A percentile compares a stretch with the other conserved stretches of the same genome.
Conservation (phyloP, 2,797 vertebrate species). For the Diceros bicornis region DNA sequence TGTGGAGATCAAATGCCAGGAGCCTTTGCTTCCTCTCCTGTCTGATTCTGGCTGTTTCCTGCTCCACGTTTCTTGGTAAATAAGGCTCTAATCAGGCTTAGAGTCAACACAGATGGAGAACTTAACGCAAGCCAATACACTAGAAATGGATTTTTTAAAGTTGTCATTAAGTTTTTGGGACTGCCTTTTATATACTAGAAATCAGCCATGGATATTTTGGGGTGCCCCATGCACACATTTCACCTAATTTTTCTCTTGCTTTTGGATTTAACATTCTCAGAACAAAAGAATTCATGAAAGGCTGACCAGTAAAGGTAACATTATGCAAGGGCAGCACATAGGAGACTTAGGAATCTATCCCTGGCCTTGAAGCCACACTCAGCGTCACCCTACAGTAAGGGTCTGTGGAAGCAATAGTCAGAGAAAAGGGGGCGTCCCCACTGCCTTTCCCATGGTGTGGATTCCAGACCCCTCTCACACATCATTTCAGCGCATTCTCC, state of each 20-base stretch:
- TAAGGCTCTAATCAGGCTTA: background rate
- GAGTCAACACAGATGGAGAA: background rate
- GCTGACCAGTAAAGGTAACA: background rate
- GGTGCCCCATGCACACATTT: background rate
- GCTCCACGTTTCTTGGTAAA: background rate
- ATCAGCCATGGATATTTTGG: background rate
- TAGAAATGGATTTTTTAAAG: slow-evolving; percentile 22
- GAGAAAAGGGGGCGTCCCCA: background rate
- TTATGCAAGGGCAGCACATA: background rate
- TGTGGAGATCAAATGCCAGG: slow-evolving; percentile 8
- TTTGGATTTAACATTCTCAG: background rate
- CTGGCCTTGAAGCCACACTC: background rate
- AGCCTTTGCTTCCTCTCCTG: slow-evolving; percentile 63
- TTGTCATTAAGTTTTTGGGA: background rate
- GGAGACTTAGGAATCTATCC: background rate
- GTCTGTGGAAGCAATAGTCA: background rate
- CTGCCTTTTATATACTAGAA: background rate
- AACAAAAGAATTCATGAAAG: background rate
- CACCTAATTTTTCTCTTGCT: background rate
- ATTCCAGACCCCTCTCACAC: background rate
- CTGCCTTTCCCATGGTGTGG: fast-evolving
- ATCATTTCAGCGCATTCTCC: fast-evolving
- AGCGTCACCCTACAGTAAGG: background rate
- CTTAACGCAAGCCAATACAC: background rate
- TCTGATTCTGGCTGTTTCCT: background rate